These are phyloP conservation scores for Liparis tanakae DNA, from an alignment of 2,797 vertebrate genomes.

Conservation along the genomic window DNA sequence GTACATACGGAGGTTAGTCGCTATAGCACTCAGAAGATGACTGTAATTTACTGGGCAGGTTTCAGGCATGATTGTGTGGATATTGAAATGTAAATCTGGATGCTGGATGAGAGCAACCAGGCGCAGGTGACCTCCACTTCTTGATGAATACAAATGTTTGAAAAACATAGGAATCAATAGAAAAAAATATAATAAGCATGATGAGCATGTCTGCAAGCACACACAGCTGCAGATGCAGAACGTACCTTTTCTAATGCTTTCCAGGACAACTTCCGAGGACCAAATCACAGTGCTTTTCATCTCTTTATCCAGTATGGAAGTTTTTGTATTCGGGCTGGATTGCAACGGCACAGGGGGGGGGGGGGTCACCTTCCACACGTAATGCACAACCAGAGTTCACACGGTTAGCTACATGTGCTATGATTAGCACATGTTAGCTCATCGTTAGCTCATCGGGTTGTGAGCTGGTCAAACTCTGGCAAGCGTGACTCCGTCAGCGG, in stretches of 20 bases:
- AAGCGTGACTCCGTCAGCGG: not conserved
- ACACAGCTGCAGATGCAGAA: not conserved
- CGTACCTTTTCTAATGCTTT: not conserved
- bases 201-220: not conserved
- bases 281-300: not conserved
- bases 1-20: conserved; percentile 17
- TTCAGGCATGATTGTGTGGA: conserved; percentile 35
- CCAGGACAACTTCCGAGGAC: not conserved
- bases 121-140: conserved; percentile 44
- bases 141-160: conserved; percentile 39
- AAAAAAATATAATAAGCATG: conserved; percentile 18
- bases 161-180: conserved; percentile 17
- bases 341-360: not conserved
- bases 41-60: conserved; percentile 47
- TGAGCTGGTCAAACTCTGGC: not conserved
- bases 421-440: not conserved
- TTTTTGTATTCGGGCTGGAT: not conserved
- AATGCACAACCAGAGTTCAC: not conserved
- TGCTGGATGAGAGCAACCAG: conserved; percentile 7
- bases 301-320: not conserved
- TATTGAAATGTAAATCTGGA: conserved; percentile 38
- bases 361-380: not conserved
- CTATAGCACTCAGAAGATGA: conserved; percentile 34
- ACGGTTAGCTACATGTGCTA: not conserved
- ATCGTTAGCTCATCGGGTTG: not conserved